Evolutionary conservation across 2,888 invertebrate species (phyloP).

Genomic region (Lysandra coridon): DNA sequence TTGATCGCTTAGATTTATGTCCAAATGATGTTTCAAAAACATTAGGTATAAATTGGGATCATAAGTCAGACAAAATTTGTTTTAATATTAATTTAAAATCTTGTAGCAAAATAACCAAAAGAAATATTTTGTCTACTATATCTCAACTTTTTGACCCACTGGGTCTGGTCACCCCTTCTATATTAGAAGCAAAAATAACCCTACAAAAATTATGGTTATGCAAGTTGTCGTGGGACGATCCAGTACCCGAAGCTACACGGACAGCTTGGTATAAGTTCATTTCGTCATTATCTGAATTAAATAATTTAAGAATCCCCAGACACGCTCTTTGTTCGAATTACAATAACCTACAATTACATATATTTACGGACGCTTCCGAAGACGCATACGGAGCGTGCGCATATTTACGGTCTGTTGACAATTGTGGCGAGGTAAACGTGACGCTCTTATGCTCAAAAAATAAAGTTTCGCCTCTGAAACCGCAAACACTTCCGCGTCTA

Average conservation of each 20-base stretch:
- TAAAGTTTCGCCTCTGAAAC: neutral
- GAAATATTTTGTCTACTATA: neutral
- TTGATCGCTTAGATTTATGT: too few relatives aligned
- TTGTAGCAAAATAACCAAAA: too few relatives aligned
- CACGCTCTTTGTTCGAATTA: neutral
- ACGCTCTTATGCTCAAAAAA: neutral
- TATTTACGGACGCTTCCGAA: neutral
- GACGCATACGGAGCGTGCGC: neutral
- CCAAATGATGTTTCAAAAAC: too few relatives aligned
- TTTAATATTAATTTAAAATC: too few relatives aligned
- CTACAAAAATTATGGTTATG: neutral
- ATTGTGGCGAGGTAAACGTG: too few relatives aligned
- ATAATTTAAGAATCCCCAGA: neutral
- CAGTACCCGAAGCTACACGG: neutral
- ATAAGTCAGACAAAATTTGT: too few relatives aligned
- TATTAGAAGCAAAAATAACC: neutral
- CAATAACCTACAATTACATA: neutral
- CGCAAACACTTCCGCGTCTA: neutral
- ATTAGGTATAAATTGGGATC: too few relatives aligned
- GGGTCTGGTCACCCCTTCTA: neutral
- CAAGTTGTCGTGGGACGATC: neutral
- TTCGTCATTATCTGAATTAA: neutral
- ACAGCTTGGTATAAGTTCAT: neutral
- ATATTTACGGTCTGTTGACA: neutral
- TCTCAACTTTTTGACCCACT: neutral